Base-by-base conservation (phyloP, 2,888 invertebrate species). In the Pardosa pseudoannulata region DNA sequence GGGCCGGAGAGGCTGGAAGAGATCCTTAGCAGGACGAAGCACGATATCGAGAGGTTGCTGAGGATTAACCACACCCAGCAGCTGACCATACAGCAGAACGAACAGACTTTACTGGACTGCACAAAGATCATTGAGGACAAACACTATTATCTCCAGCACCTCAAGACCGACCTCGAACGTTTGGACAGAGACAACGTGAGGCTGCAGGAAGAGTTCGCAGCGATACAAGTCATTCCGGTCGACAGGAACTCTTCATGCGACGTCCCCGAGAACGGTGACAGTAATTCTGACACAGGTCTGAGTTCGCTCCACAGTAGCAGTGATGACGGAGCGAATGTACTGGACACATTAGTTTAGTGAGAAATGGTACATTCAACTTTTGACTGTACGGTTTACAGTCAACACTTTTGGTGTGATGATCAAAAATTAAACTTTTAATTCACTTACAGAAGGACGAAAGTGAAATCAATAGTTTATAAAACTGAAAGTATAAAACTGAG, bases 221-320 rank as follows among this genome's bases (percentile, higher is more conserved):
- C 70, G 28, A 71, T 86, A 11, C 83, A 72, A 72, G 80, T 73
- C 50, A 78, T 85, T 50, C 56, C 71, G 1, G 73, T 85, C 16
- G 76, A 80, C 27, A 32, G 68, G 32, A 79, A 46, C 46, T 72
- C 39, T 36, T 73, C 79, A 13, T 87, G 79, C 39, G 88, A 88
- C 67, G 88, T 87, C n/a, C 80, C 88, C 29, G 91, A 90, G 74
- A 92, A 92, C 76, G 91, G 91, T 29, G 92, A 93, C 89, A 92
- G 92, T 0, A 92, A 92, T 88, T 93, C 93, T 0, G 93, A 93
- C 89, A 93, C 93, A 0, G 93, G 93, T 0, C 91, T 93, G 3
- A 93, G 93, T 89, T 93, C 92, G 0, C 90, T 93, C 88, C 92
- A 92, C 88, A 92, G 92, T 64, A 91, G 91, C 78, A 91, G 91